Conservation (phyloP, 2,888 invertebrate species). For the Enchytraeus crypticus region DNA sequence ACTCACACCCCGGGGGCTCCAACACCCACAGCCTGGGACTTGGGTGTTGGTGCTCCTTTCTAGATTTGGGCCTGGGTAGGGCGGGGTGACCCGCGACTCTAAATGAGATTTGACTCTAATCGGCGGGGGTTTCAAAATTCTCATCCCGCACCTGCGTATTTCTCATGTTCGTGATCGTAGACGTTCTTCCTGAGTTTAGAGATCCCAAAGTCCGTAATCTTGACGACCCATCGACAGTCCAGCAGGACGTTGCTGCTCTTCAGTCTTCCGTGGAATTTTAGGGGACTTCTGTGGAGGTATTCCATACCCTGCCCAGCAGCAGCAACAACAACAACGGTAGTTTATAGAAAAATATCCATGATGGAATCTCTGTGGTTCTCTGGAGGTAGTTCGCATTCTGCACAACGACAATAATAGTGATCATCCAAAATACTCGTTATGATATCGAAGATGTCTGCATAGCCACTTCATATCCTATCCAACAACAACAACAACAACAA, state of each 20-base stretch:
- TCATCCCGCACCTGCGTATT: background rate
- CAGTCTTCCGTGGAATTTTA: conserved; percentile 20
- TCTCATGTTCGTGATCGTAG: conserved; percentile 12
- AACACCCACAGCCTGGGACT: background rate
- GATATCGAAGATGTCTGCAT: no score
- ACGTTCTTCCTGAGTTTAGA: conserved; percentile 1
- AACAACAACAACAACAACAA: no score
- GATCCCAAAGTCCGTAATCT: conserved; percentile 23
- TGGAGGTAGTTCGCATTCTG: no score
- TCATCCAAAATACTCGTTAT: no score
- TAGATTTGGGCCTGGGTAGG: background rate
- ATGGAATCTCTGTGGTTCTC: no score
- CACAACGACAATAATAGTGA: no score
- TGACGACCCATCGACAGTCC: conserved; percentile 21
- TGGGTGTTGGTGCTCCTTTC: background rate
- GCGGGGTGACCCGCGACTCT: background rate
- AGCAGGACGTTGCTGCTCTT: conserved; percentile 20
- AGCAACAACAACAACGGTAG: background rate
- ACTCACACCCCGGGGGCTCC: background rate
- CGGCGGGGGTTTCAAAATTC: no score
- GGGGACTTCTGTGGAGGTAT: conserved; percentile 16
- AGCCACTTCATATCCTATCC: no score
- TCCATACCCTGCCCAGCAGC: background rate
- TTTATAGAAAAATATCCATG: background rate
- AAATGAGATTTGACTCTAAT: background rate